A percentile compares a stretch with the other conserved stretches of the same genome.
Evolutionary conservation across 2,113 vertebrate species (phyloP).

Genomic region (Ornithorhynchus anatinus): DNA sequence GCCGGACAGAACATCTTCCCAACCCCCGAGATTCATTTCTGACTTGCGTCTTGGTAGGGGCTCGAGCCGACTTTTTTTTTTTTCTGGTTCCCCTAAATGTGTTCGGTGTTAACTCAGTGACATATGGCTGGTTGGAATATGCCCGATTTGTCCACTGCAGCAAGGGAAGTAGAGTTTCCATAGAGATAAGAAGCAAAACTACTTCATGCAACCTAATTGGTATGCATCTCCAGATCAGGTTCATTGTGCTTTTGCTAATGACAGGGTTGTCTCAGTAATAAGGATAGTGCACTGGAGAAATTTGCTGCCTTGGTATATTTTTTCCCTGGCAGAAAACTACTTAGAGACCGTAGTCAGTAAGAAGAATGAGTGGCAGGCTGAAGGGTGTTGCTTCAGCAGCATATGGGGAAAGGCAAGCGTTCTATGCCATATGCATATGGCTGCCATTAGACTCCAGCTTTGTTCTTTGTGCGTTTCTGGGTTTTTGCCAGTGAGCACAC

Average conservation of each 20-base stretch:
- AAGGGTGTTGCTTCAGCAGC: constrained; percentile 80
- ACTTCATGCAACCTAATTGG: constrained; percentile 86
- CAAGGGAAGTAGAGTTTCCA: constrained; percentile 82
- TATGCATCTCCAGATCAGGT: constrained; percentile 87
- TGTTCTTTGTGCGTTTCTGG: constrained; percentile 84
- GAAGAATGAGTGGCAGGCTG: constrained; percentile 84
- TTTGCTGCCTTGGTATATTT: constrained; percentile 86
- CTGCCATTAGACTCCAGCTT: constrained; percentile 86
- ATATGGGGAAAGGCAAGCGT: constrained; percentile 82
- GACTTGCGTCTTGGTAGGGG: not conserved
- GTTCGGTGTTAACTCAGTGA: constrained; percentile 80
- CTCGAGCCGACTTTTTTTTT: constrained; percentile 57
- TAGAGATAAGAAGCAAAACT: constrained; percentile 86
- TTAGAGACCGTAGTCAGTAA: constrained; percentile 82
- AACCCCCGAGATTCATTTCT: constrained; percentile 26
- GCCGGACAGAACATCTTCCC: not conserved
- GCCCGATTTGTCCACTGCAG: constrained; percentile 80
- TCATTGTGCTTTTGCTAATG: constrained; percentile 92
- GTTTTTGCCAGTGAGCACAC: constrained; percentile 83
- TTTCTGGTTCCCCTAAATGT: constrained; percentile 69
- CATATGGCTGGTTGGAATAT: constrained; percentile 82
- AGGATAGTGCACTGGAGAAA: constrained; percentile 90
- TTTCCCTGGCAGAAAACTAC: constrained; percentile 86
- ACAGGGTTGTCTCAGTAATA: constrained; percentile 90
- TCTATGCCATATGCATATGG: constrained; percentile 80